Evolutionary conservation across 2,797 vertebrate species (phyloP), one percentile per base, ranked within the genome.

Genomic region (Arrhamphus sclerolepis): DNA sequence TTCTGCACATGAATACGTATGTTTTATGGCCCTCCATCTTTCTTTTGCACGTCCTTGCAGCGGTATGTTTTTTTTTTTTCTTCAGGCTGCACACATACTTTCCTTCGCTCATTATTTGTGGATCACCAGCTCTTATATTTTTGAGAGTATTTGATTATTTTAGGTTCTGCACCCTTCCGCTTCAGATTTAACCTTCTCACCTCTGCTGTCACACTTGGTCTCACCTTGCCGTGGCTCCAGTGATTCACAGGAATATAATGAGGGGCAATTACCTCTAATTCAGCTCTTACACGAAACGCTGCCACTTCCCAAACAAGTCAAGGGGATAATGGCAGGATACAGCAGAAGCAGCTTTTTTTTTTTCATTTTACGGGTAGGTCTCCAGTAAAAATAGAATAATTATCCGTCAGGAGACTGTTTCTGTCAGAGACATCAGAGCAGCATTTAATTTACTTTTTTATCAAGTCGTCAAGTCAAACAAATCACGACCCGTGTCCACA

Each of bases 231-330:
- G 0, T 13, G 31, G 24, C 59, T 64, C 26, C n/a, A 3, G 1
- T 82, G 73, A 80, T 56, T 77, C 78, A 82, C 59, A n/a, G 61
- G 46, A 52, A 40, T 29, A 38, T 73, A 68, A 84, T 62, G 34
- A 50, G 14, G 43, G 51, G 52, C 55, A 85, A 74, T 85, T 82
- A 77, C 7, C 29, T 34, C 31, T 34, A 34, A 34, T 34, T 34
- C 31, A 11, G 31, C 10, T 10, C 62, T 42, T 57, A 75, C 82
- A 85, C 43, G 65, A 79, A 80, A 59, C 22, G 46, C 42, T n/a
- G 46, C 38, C 61, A 79, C 54, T 72, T 82, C 71, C 77, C 71
- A 76, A 84, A 69, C 56, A 56, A 63, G 41, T 38, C 42, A 19
- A 18, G 31, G 31, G 31, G 31, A 34, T 34, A 34, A 34, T 11